Conservation (phyloP, 2,797 vertebrate species). For the Hipposideros larvatus region DNA sequence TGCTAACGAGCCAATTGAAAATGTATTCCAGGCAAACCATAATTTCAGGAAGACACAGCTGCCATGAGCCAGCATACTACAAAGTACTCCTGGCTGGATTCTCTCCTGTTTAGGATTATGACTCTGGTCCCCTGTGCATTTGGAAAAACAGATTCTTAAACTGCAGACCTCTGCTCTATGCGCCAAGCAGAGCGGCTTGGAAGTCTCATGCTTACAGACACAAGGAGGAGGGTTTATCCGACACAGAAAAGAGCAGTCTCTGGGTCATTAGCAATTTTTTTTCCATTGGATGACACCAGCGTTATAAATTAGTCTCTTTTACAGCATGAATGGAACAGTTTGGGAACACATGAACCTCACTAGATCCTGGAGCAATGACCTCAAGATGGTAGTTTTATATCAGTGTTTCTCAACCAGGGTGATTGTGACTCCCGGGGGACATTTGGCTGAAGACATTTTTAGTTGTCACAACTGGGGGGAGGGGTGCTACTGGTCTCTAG, state of each 20-base stretch:
- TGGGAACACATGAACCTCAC: background rate
- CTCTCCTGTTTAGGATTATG: slow-evolving; percentile 58
- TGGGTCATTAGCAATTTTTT: slow-evolving; percentile 5
- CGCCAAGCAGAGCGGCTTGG: slow-evolving; percentile 54
- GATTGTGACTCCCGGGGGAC: background rate
- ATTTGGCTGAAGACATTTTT: slow-evolving; percentile 4
- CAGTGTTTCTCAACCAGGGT: background rate
- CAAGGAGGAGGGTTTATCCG: background rate
- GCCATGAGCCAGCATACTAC: slow-evolving; percentile 39
- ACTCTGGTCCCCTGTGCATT: slow-evolving; percentile 62
- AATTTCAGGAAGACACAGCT: slow-evolving; percentile 55
- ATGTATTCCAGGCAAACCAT: slow-evolving; percentile 56
- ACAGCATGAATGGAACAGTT: slow-evolving; percentile 5
- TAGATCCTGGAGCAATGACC: background rate
- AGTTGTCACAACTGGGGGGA: background rate
- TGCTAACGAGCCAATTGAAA: slow-evolving; percentile 55
- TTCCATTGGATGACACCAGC: background rate
- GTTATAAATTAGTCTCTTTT: slow-evolving; percentile 58
- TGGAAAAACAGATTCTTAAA: slow-evolving; percentile 68
- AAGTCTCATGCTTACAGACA: slow-evolving; percentile 45
- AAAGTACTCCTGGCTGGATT: slow-evolving; percentile 34
- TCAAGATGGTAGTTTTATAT: background rate
- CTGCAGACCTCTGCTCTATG: slow-evolving; percentile 62
- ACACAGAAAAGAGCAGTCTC: slow-evolving; percentile 50
- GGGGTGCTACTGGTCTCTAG: background rate